Conservation (phyloP, 2,888 invertebrate genomes). For the Hemistola chrysoprasaria region DNA sequence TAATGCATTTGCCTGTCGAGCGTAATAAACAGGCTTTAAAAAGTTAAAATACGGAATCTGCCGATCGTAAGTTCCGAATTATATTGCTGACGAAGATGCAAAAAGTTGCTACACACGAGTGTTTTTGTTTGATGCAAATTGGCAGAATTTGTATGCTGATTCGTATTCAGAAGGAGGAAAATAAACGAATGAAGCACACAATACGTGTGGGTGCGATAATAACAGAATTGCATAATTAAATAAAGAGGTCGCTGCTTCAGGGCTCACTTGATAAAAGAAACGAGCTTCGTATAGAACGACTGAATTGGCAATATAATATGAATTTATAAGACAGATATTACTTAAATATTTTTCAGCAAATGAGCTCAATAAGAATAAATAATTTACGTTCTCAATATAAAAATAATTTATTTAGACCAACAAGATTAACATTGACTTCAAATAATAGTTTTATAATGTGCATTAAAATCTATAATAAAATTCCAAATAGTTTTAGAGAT, state of each 20-base stretch:
- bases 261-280: too few species aligned
- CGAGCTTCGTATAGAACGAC: too few species aligned
- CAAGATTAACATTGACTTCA: too few species aligned
- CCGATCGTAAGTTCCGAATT: slow-evolving; percentile 43
- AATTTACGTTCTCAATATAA: too few species aligned
- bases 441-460: too few species aligned
- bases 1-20: slow-evolving; percentile 38
- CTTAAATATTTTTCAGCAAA: too few species aligned
- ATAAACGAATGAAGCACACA: slow-evolving; percentile 4
- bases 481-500: too few species aligned
- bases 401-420: too few species aligned
- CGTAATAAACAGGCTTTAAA: slow-evolving; percentile 50
- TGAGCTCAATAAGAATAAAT: too few species aligned
- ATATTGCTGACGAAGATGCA: slow-evolving; percentile 32
- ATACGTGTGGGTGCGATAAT: background rate
- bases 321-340: too few species aligned
- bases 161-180: slow-evolving; percentile 14
- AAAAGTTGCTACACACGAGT: slow-evolving; percentile 30
- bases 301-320: too few species aligned
- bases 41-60: slow-evolving; percentile 43
- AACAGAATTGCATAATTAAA: slow-evolving; percentile 1
- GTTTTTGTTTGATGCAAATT: slow-evolving; percentile 20
- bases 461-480: too few species aligned
- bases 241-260: background rate
- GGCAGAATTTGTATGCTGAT: slow-evolving; percentile 11